Percentiles rank a stretch among this genome's conserved stretches.
Conservation (phyloP, 1,140 invertebrate species). For the Cecropterus lyciades region DNA sequence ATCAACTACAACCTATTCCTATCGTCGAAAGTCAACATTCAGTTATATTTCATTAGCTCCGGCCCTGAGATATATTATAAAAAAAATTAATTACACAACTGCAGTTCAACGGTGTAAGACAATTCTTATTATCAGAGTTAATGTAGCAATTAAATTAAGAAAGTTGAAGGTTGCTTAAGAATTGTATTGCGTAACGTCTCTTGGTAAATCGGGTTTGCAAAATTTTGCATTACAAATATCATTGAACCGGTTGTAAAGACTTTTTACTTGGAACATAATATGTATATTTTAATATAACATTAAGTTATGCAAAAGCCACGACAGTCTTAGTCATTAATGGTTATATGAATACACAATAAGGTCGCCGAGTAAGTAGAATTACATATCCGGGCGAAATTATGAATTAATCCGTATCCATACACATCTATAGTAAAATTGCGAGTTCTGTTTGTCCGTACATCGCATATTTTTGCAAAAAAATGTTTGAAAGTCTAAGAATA, state of each 20-base stretch:
- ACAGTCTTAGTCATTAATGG: background rate
- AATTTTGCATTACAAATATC: slow-evolving; percentile 14
- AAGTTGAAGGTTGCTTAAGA: slow-evolving; percentile 13
- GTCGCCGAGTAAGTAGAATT: background rate
- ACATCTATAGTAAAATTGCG: no score
- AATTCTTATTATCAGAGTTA: slow-evolving; percentile 12
- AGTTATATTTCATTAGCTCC: background rate
- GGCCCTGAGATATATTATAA: background rate
- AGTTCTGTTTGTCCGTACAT: no score
- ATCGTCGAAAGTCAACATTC: background rate
- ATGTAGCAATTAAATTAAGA: slow-evolving; percentile 21
- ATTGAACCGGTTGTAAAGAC: slow-evolving; percentile 16
- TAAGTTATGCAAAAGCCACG: slow-evolving; percentile 1
- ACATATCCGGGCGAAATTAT: background rate
- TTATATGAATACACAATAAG: background rate
- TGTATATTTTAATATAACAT: background rate
- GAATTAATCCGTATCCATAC: no score
- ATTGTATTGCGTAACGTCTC: background rate
- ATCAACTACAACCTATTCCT: no score
- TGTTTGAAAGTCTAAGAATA: no score
- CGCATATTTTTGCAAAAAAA: no score
- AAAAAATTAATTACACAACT: slow-evolving; percentile 6
- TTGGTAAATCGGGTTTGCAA: background rate
- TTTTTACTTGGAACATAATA: background rate
- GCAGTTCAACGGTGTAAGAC: background rate